Percentiles rank a stretch among this genome's conserved stretches.
phyloP scores from a whole-genome alignment of 35 echinoderm and acorn worm species.

The Stichopus chloronotus region DNA sequence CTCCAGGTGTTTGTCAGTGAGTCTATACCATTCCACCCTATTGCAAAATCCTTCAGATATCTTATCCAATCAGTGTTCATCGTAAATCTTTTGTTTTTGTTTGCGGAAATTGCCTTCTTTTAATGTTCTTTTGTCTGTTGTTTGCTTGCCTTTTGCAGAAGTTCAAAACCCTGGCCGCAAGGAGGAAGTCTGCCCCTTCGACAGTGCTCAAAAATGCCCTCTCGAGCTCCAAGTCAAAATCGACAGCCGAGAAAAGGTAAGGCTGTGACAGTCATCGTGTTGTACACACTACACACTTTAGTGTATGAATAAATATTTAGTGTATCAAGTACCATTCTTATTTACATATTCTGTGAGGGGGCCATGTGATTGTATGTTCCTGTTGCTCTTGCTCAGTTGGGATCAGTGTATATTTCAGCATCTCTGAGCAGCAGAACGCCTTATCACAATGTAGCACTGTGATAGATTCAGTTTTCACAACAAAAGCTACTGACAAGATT shows the following conservation, averaged over 20 bases:
- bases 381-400: neutral
- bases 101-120: too few species aligned
- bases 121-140: too few species aligned
- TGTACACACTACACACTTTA: neutral
- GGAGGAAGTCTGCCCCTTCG: slow-evolving; percentile 69
- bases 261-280: neutral
- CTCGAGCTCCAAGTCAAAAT: slow-evolving; percentile 39
- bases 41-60: too few species aligned
- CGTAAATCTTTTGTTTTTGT: too few species aligned
- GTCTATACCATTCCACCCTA: too few species aligned
- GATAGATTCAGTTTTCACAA: too few species aligned
- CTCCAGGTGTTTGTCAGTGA: too few species aligned
- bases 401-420: neutral
- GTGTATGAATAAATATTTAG: neutral
- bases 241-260: slow-evolving; percentile 50
- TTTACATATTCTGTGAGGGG: too few species aligned
- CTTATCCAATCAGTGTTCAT: too few species aligned
- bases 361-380: neutral
- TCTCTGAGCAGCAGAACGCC: neutral
- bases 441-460: neutral
- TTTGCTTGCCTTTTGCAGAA: slow-evolving; percentile 52
- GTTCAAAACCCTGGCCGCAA: slow-evolving; percentile 62
- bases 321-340: neutral
- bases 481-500: too few species aligned
- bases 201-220: slow-evolving; percentile 63